Conservation (phyloP, 2,888 invertebrate species). For the Lepidochrysops patricia region DNA sequence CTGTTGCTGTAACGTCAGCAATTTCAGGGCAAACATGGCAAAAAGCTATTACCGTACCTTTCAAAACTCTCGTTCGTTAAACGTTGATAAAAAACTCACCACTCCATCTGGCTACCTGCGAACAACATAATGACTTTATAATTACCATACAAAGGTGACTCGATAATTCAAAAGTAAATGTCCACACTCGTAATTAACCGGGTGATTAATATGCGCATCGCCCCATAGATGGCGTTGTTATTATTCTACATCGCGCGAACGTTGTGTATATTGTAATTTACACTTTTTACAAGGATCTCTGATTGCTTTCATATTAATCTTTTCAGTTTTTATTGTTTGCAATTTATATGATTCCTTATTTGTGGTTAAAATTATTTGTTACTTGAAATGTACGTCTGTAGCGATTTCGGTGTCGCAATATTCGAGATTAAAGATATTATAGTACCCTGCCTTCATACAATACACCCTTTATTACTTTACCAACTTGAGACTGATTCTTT, state of each 20-base stretch:
- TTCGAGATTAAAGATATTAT: background rate
- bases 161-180: constrained; percentile 11
- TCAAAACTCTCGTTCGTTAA: constrained; percentile 19
- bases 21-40: background rate
- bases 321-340: constrained; percentile 13
- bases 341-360: constrained; percentile 8
- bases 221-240: constrained; percentile 39
- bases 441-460: too few species aligned
- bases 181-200: constrained; percentile 11
- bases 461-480: too few species aligned
- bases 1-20: background rate
- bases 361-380: background rate
- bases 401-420: background rate
- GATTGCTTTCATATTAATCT: constrained; percentile 25
- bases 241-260: constrained; percentile 35
- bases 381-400: background rate
- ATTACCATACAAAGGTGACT: constrained; percentile 26
- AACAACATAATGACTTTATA: constrained; percentile 43
- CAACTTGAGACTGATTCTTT: too few species aligned
- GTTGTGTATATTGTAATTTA: constrained; percentile 28
- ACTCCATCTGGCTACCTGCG: constrained; percentile 35
- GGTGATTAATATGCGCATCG: constrained; percentile 20
- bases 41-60: constrained; percentile 12
- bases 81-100: constrained; percentile 32
- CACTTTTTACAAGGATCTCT: constrained; percentile 24